Evolutionary conservation across 2,888 invertebrate genomes (phyloP).

Genomic region (Campoletis raptor): DNA sequence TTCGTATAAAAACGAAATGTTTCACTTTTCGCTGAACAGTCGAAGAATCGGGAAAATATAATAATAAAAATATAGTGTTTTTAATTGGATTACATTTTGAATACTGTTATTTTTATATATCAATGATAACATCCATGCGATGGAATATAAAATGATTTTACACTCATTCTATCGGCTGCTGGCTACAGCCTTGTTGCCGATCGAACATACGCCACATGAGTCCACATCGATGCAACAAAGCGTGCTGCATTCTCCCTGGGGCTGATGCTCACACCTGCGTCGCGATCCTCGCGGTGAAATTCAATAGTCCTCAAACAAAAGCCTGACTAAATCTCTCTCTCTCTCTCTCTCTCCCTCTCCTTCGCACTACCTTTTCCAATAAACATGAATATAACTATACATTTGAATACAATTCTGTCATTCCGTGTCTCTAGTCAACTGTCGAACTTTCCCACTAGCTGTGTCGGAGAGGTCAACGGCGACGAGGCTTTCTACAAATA

Average conservation of each 20-base stretch:
- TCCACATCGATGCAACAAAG: constrained; percentile 29
- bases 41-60: neutral
- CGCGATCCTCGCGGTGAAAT: constrained; percentile 62
- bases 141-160: constrained; percentile 40
- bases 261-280: constrained; percentile 60
- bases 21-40: neutral
- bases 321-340: constrained; percentile 30
- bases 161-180: neutral
- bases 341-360: constrained; percentile 8
- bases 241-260: constrained; percentile 44
- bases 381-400: constrained; percentile 2
- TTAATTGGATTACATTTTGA: constrained; percentile 24
- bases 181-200: constrained; percentile 28
- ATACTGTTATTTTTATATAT: neutral
- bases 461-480: constrained; percentile 26
- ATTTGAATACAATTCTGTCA: constrained; percentile 29
- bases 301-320: constrained; percentile 66
- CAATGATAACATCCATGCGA: constrained; percentile 18
- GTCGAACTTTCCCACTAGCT: constrained; percentile 48
- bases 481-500: constrained; percentile 67
- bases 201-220: constrained; percentile 35
- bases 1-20: neutral
- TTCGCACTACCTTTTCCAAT: neutral
- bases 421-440: constrained; percentile 39
- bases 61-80: neutral